phyloP scores from a whole-genome alignment of 2,113 vertebrate genomes.

The Sakesphorus luctuosus region DNA sequence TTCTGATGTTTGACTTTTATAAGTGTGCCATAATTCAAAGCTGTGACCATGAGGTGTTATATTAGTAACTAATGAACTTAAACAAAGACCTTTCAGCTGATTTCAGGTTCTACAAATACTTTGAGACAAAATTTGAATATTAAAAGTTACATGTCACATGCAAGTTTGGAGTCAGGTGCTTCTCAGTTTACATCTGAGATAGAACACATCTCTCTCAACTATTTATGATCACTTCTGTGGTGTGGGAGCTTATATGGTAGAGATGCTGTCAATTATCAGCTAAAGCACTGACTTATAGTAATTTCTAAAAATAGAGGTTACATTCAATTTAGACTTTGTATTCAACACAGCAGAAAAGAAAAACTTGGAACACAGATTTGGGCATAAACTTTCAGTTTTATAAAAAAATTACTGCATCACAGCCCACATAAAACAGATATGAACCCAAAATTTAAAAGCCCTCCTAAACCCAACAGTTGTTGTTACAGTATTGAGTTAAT shows the following conservation, averaged over 20 bases:
- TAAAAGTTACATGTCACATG: neutral
- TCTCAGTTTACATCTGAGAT: neutral
- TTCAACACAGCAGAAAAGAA: neutral
- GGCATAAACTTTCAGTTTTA: neutral
- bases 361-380: neutral
- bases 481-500: neutral
- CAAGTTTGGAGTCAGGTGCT: neutral
- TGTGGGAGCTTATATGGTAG: neutral
- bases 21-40: neutral
- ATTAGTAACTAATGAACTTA: neutral
- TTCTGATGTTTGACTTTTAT: conserved; percentile 19
- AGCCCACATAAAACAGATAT: neutral
- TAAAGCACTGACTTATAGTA: neutral
- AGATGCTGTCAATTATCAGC: neutral
- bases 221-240: neutral
- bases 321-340: neutral
- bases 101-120: neutral
- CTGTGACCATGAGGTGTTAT: neutral
- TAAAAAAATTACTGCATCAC: neutral
- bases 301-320: neutral
- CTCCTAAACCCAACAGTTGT: neutral
- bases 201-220: neutral
- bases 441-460: neutral
- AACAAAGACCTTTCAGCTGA: neutral
- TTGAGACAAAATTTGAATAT: neutral